These are phyloP conservation scores for Silurus asotus DNA, from an alignment of 2,113 vertebrate genomes.

Conservation along the genomic window DNA sequence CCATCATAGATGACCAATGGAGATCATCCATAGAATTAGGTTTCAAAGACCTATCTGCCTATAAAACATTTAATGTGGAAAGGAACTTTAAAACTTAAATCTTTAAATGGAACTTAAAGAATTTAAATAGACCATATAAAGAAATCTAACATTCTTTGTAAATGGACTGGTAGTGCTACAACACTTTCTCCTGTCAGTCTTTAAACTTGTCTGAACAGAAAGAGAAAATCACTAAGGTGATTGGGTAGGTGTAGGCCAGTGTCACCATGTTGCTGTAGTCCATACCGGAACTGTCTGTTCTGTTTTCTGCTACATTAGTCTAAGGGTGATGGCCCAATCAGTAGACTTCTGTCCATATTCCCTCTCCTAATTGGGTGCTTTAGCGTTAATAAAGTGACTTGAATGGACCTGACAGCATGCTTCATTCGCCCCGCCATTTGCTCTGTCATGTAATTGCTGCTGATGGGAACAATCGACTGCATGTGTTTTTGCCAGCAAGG, in stretches of 20 bases:
- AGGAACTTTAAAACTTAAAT: background rate
- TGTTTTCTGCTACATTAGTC: constrained; percentile 61
- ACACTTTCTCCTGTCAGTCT: background rate
- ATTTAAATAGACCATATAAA: constrained; percentile 7
- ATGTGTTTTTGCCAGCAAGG: constrained; percentile 32
- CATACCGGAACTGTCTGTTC: constrained; percentile 53
- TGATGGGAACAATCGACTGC: constrained; percentile 21
- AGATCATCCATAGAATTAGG: background rate
- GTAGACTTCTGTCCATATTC: constrained; percentile 49
- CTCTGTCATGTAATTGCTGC: constrained; percentile 58
- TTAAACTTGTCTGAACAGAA: constrained; percentile 26
- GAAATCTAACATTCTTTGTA: background rate
- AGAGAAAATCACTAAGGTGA: background rate
- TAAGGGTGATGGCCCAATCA: constrained; percentile 38
- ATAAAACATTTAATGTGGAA: constrained; percentile 12
- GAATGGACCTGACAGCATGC: constrained; percentile 57
- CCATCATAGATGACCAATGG: background rate
- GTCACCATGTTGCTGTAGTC: constrained; percentile 35
- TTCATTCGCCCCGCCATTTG: constrained; percentile 58
- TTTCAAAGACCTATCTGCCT: background rate
- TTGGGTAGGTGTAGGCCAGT: constrained; percentile 3
- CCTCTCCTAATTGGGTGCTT: constrained; percentile 63
- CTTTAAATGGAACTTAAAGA: background rate
- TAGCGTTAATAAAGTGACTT: constrained; percentile 67
- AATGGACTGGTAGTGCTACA: no score